phyloP scores from a whole-genome alignment of 2,113 vertebrate genomes.

The Suncus etruscus region DNA sequence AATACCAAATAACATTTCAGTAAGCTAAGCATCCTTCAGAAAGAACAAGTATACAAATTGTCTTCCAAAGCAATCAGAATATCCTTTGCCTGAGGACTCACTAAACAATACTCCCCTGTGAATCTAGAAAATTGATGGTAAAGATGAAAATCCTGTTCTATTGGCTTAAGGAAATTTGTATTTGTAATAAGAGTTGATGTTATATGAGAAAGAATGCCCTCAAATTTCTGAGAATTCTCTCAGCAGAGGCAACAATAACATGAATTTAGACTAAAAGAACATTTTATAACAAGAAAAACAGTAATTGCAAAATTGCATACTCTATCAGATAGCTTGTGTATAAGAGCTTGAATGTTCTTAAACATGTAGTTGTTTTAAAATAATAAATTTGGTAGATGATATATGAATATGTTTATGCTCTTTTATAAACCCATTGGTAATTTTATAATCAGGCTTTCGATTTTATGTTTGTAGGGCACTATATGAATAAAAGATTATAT shows the following conservation, averaged over 20 bases:
- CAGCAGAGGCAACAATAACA: constrained; percentile 17
- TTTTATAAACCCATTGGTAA: background rate
- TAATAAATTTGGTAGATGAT: background rate
- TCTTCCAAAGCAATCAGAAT: background rate
- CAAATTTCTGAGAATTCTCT: constrained; percentile 29
- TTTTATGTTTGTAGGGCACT: background rate
- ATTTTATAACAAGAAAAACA: constrained; percentile 15
- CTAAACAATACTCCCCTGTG: background rate
- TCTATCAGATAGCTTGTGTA: background rate
- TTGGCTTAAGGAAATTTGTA: constrained; percentile 14
- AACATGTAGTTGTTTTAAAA: background rate
- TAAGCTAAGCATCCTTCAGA: constrained; percentile 24
- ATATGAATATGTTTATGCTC: no score
- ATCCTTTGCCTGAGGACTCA: background rate
- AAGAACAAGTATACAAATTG: constrained; percentile 29
- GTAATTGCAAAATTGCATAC: background rate
- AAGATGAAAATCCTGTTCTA: constrained; percentile 1
- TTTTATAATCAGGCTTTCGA: constrained; percentile 39
- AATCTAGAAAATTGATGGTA: background rate
- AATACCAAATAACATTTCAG: constrained; percentile 45
- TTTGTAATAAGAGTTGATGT: constrained; percentile 14
- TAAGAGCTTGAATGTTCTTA: background rate
- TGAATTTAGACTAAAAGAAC: background rate
- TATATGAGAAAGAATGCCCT: background rate
- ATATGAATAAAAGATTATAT: background rate